These are phyloP conservation scores for Amazona finschi DNA, from an alignment of 2,797 vertebrate genomes.

Conservation along the genomic window DNA sequence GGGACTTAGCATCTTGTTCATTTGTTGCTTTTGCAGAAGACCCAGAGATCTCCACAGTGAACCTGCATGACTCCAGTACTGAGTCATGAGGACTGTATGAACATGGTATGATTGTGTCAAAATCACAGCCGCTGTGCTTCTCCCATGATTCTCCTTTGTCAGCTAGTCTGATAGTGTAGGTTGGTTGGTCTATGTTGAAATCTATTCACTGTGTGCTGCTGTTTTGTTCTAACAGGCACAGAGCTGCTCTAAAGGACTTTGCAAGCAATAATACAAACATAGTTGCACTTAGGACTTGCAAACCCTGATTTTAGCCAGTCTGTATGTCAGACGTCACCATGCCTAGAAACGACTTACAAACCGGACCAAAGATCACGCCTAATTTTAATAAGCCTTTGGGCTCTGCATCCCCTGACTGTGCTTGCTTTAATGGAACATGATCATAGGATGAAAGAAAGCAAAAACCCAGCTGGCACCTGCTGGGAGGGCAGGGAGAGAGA, in stretches of 20 bases:
- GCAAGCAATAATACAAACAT: neutral
- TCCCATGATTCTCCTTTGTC: neutral
- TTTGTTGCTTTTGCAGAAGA: neutral
- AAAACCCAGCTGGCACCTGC: conserved; percentile 55
- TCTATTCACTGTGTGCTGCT: neutral
- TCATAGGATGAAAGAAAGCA: conserved; percentile 33
- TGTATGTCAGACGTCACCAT: neutral
- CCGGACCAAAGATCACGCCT: conserved; percentile 54
- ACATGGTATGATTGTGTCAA: neutral
- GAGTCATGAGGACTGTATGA: neutral
- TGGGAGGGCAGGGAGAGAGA: conserved; percentile 39
- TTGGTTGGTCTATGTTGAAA: neutral
- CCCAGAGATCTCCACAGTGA: neutral
- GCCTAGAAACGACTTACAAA: neutral
- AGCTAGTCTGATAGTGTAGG: neutral
- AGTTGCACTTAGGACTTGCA: conserved; percentile 54
- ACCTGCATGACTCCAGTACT: neutral
- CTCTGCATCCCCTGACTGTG: neutral
- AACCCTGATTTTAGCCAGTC: conserved; percentile 17
- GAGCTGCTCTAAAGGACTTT: neutral
- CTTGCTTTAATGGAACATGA: conserved; percentile 29
- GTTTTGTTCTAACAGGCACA: neutral
- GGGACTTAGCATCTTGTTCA: neutral
- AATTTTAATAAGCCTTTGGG: conserved; percentile 56
- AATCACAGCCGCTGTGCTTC: fast-evolving